These are phyloP conservation scores for Dolichotis patagonum DNA, from an alignment of 2,113 vertebrate species.

Conservation along the genomic window DNA sequence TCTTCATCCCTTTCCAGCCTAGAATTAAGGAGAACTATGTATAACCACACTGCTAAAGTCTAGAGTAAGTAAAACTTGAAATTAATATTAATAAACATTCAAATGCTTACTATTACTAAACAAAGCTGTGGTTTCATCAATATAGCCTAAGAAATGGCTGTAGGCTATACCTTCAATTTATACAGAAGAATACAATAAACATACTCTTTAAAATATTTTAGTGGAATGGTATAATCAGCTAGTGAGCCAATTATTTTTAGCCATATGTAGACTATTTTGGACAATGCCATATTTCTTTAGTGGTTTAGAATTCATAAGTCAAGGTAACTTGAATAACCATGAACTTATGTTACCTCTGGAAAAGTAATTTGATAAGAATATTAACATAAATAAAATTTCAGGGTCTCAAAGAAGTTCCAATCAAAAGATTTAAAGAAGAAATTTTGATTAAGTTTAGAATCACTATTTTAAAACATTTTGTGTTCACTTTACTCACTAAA, in stretches of 20 bases:
- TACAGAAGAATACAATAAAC: background rate
- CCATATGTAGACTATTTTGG: background rate
- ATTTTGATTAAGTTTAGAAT: background rate
- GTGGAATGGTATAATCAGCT: background rate
- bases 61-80: background rate
- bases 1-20: background rate
- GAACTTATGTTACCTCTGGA: conserved; percentile 38
- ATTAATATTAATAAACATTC: background rate
- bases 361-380: conserved; percentile 20
- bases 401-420: background rate
- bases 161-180: background rate
- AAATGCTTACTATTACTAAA: background rate
- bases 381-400: background rate
- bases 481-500: conserved; percentile 17
- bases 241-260: background rate
- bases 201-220: conserved; percentile 2
- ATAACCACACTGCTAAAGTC: background rate
- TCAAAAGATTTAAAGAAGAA: background rate
- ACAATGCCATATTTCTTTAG: conserved; percentile 18
- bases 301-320: conserved; percentile 22
- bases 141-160: background rate
- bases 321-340: background rate
- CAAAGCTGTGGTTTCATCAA: background rate
- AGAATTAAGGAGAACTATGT: background rate
- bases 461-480: background rate